These are phyloP conservation scores for Dicentrarchus labrax DNA, from an alignment of 2,113 vertebrate species.

Conservation along the genomic window DNA sequence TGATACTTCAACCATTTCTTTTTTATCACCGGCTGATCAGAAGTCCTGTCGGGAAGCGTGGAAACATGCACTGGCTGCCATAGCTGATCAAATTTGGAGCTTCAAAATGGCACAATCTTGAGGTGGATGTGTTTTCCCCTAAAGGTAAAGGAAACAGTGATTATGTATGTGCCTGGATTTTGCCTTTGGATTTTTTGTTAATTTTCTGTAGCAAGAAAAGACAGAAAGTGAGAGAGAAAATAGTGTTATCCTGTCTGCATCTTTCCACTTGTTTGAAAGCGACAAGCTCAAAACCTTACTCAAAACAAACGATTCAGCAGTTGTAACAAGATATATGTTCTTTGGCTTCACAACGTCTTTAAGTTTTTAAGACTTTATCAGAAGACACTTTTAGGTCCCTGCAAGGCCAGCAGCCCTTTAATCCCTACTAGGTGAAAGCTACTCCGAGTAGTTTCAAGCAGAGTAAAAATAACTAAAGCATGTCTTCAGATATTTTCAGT, in stretches of 20 bases:
- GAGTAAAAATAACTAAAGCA: neutral
- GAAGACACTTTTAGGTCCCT: conserved; percentile 4
- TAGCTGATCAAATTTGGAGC: conserved; percentile 20
- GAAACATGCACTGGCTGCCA: conserved; percentile 11
- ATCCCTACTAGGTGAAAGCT: conserved; percentile 17
- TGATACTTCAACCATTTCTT: conserved; percentile 25
- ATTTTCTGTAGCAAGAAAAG: conserved; percentile 7
- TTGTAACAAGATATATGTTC: conserved; percentile 25
- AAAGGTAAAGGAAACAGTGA: conserved; percentile 16
- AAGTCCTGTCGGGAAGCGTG: conserved; percentile 4
- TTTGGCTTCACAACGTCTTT: conserved; percentile 21
- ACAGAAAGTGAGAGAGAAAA: neutral
- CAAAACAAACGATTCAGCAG: conserved; percentile 33
- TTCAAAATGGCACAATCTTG: conserved; percentile 18
- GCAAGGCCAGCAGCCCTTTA: conserved; percentile 29
- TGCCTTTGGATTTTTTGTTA: conserved; percentile 19
- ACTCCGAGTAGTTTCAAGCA: neutral
- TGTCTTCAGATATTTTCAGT: neutral
- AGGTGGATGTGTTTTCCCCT: conserved; percentile 22
- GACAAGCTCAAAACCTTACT: conserved; percentile 6
- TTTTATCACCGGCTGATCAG: conserved; percentile 18
- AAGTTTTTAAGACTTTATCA: conserved; percentile 50
- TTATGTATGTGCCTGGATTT: conserved; percentile 18
- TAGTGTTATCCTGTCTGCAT: conserved; percentile 34
- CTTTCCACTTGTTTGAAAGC: conserved; percentile 32